These are phyloP conservation scores for Drosophila nigritarsus DNA, from an alignment of 2,888 invertebrate species.

Conservation along the genomic window DNA sequence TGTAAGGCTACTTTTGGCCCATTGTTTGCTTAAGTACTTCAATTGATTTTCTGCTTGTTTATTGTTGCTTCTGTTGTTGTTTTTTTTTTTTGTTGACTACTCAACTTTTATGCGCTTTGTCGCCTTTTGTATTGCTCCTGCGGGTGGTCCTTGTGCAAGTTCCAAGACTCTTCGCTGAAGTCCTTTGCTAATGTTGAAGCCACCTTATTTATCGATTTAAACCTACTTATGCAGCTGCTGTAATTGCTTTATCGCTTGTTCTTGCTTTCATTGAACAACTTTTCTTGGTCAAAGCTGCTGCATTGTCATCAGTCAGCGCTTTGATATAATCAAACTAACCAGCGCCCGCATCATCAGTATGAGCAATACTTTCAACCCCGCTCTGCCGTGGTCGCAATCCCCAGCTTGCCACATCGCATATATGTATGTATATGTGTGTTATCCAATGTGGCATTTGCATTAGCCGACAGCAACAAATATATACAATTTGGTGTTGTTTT, in stretches of 20 bases:
- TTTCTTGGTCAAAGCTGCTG: conserved; percentile 9
- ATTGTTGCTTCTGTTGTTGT: conserved; percentile 59
- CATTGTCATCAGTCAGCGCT: conserved; percentile 14
- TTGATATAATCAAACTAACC: conserved; percentile 21
- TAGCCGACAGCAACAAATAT: conserved; percentile 4
- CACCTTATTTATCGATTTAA: conserved; percentile 47
- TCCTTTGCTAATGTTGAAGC: conserved; percentile 14
- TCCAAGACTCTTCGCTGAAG: conserved; percentile 14
- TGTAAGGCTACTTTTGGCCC: conserved; percentile 41
- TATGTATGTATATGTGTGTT: not conserved
- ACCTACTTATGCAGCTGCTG: conserved; percentile 14
- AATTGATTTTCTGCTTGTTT: conserved; percentile 74
- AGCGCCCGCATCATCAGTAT: conserved; percentile 21
- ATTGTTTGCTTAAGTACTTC: conserved; percentile 79
- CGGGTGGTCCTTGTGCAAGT: conserved; percentile 34
- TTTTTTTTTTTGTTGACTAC: conserved; percentile 17
- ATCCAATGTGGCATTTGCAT: conserved; percentile 20
- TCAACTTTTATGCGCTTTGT: conserved; percentile 62
- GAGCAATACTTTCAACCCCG: conserved; percentile 4
- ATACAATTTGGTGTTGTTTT: not conserved
- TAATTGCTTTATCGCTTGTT: conserved; percentile 42
- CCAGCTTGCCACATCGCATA: conserved; percentile 12
- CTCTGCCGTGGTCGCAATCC: not conserved
- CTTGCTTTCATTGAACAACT: conserved; percentile 12
- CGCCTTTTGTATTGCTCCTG: conserved; percentile 55